These are phyloP conservation scores for Cladopsammia gracilis DNA, from an alignment of 64 coral and sea anemone genomes.

Conservation along the genomic window DNA sequence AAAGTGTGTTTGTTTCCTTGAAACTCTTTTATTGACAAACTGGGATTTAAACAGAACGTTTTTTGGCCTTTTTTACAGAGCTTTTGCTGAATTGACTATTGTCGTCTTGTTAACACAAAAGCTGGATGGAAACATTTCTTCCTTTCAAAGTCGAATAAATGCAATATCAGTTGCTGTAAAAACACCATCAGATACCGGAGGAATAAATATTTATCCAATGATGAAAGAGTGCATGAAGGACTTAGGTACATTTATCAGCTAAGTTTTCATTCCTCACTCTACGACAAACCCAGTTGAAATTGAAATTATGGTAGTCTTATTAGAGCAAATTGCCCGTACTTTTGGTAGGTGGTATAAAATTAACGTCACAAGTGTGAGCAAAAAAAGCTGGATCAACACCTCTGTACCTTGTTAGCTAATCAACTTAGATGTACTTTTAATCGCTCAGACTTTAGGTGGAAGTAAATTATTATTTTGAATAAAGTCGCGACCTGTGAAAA, in stretches of 20 bases:
- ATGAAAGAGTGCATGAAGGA: not conserved
- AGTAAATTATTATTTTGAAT: too few relatives aligned
- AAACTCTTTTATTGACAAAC: not conserved
- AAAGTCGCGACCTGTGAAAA: too few relatives aligned
- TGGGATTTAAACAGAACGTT: not conserved
- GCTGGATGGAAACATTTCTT: not conserved
- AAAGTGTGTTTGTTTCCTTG: not conserved
- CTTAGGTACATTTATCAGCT: not conserved
- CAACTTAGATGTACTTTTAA: too few relatives aligned
- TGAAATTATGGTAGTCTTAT: too few relatives aligned
- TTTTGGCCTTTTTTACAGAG: slow-evolving; percentile 14
- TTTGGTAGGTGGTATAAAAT: too few relatives aligned
- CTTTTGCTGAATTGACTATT: not conserved
- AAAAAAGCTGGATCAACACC: too few relatives aligned
- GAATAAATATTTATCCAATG: not conserved
- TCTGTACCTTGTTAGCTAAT: too few relatives aligned
- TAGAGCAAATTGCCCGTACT: too few relatives aligned
- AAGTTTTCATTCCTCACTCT: too few relatives aligned
- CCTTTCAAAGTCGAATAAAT: not conserved
- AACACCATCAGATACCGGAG: not conserved
- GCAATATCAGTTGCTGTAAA: not conserved
- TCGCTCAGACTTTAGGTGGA: too few relatives aligned
- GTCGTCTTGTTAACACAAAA: not conserved
- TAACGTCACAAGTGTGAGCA: too few relatives aligned
- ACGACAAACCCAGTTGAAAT: too few relatives aligned